Percentiles rank a stretch among this genome's conserved stretches.
phyloP scores from a whole-genome alignment of 2,888 invertebrate species.

The Sericinus montela region DNA sequence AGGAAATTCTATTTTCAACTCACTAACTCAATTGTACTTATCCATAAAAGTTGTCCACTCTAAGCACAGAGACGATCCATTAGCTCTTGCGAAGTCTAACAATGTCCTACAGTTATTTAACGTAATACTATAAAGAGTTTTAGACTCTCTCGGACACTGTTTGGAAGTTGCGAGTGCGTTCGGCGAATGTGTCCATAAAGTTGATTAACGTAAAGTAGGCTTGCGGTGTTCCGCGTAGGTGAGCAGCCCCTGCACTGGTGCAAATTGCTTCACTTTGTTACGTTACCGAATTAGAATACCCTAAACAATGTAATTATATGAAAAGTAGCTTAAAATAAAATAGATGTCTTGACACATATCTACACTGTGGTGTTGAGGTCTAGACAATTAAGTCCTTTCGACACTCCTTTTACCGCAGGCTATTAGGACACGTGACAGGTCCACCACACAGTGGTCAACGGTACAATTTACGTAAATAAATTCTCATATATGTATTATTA shows the following conservation, averaged over 20 bases:
- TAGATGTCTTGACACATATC: too few relatives aligned
- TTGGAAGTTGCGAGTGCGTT: slow-evolving; percentile 59
- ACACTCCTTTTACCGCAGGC: too few relatives aligned
- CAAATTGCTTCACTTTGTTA: slow-evolving; percentile 16
- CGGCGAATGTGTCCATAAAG: slow-evolving; percentile 42
- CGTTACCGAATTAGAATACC: slow-evolving; percentile 1
- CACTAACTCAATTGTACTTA: slow-evolving; percentile 68
- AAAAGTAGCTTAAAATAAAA: too few relatives aligned
- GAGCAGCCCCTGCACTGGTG: slow-evolving; percentile 30
- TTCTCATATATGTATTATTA: too few relatives aligned
- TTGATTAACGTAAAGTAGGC: slow-evolving; percentile 53
- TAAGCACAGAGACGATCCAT: slow-evolving; percentile 71
- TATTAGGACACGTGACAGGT: too few relatives aligned
- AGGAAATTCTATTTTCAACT: slow-evolving; percentile 58
- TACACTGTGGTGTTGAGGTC: too few relatives aligned
- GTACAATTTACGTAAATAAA: too few relatives aligned
- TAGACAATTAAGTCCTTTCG: too few relatives aligned
- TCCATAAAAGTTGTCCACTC: slow-evolving; percentile 66
- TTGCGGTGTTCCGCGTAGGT: slow-evolving; percentile 44
- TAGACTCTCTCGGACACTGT: slow-evolving; percentile 48
- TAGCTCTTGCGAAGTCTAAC: slow-evolving; percentile 60
- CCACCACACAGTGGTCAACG: too few relatives aligned
- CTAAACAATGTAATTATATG: background rate
- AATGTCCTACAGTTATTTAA: slow-evolving; percentile 63
- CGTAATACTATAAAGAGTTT: slow-evolving; percentile 73